These are phyloP conservation scores for Anastatus disparis DNA, from an alignment of 1,140 invertebrate species.

Conservation along the genomic window DNA sequence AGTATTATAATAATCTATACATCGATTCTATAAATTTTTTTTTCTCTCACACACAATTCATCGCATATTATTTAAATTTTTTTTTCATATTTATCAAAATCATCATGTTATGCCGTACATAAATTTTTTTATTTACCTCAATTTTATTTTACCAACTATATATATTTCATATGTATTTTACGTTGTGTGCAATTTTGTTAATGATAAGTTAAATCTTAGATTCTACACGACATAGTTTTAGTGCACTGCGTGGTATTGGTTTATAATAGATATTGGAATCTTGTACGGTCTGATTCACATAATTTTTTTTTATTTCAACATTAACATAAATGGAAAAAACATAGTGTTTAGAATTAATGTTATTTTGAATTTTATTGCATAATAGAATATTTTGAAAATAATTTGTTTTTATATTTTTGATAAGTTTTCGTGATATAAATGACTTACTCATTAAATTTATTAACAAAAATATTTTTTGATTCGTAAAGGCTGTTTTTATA, in stretches of 20 bases:
- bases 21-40: slow-evolving; percentile 47
- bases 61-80: no score
- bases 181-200: slow-evolving; percentile 16
- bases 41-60: no score
- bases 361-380: no score
- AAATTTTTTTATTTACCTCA: neutral
- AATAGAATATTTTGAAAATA: no score
- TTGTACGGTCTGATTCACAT: neutral
- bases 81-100: neutral
- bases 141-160: neutral
- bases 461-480: no score
- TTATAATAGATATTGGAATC: slow-evolving; percentile 12
- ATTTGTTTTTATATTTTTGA: no score
- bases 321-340: no score
- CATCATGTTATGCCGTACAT: neutral
- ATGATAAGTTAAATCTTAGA: slow-evolving; percentile 5
- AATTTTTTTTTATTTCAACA: no score
- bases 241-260: neutral
- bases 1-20: slow-evolving; percentile 49
- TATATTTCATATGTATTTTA: slow-evolving; percentile 12
- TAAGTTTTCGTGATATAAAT: no score
- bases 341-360: no score
- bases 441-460: no score
- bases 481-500: no score
- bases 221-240: neutral